Base-by-base conservation (phyloP, 2,888 invertebrate species). In the Drosophila siamana region DNA sequence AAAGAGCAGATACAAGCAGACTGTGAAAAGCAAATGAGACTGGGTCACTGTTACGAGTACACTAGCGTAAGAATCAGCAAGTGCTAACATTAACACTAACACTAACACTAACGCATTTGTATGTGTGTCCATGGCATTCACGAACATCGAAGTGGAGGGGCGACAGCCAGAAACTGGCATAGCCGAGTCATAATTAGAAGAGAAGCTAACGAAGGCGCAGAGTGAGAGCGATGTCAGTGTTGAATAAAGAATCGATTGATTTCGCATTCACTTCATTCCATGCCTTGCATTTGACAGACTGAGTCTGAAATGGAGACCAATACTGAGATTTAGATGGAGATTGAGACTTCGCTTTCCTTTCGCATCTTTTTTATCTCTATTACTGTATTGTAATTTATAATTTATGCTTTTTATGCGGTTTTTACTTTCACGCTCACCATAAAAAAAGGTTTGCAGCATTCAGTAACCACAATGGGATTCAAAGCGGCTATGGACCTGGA, bases 31-130 rank as follows among this genome's bases (percentile, higher is more conserved):
- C 33, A 33, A 57, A 62, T 52, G 80, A 87, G 89, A 91, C 91
- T 90, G 89, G 90, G 90, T 90, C 90, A 90, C 90, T 90, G 90
- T 90, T 91, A 91, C 90, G 77, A 33, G 33, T 5, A 33, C n/a
- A 33, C 33, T 5, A 86, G 78, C 83, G 69, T 70, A 76, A 82
- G 83, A 85, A 76, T 69, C 62, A 59, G 62, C 56, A 52, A 64
- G 51, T 50, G 46, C 62, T 65, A 59, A 63, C 73, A 54, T 3
- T 3, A 19, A 19, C 48, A 55, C 47, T n/a, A 28, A 63, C 73
- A 54, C 19, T 3, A 19, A 19, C 48, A 55, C 47, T n/a, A 28
- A 60, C 60, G 52, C 40, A 50, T 26, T 9, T 52, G 44, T 6
- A 26, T 33, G 28, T 26, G 43, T 15, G 19, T 55, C 36, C 36